Conservation (phyloP, 1,140 invertebrate genomes). For the Orussus abietinus region DNA sequence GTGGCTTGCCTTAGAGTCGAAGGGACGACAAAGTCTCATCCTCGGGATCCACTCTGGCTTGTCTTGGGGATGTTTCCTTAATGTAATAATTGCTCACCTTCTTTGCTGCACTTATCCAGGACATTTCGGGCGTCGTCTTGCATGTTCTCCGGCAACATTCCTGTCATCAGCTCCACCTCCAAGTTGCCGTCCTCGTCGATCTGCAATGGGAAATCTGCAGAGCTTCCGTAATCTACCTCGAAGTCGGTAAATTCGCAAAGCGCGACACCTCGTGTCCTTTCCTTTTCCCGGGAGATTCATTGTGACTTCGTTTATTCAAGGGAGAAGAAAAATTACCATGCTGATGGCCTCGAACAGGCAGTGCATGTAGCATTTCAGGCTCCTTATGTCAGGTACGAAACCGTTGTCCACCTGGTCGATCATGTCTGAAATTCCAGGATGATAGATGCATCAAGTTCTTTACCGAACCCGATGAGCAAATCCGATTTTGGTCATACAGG, state of each 20-base stretch:
- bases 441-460: no score
- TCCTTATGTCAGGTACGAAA: constrained; percentile 22
- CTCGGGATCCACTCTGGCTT: no score
- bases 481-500: no score
- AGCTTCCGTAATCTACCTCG: no score
- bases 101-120: constrained; percentile 21
- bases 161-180: constrained; percentile 35
- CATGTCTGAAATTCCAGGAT: constrained; percentile 32
- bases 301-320: constrained; percentile 16
- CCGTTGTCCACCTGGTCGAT: constrained; percentile 39
- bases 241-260: not conserved
- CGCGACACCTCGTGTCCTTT: no score
- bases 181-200: constrained; percentile 35
- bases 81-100: constrained; percentile 18
- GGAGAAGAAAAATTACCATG: constrained; percentile 30
- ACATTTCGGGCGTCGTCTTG: constrained; percentile 15
- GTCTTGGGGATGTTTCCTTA: no score
- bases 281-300: no score
- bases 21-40: no score
- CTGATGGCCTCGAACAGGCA: constrained; percentile 42
- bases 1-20: no score
- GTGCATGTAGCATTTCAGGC: constrained; percentile 45
- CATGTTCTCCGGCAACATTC: constrained; percentile 30
- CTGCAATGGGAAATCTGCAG: no score
- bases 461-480: no score